Percentiles rank a stretch among this genome's conserved stretches.
phyloP scores from a whole-genome alignment of 1,140 invertebrate species.

The Vanessa atalanta region DNA sequence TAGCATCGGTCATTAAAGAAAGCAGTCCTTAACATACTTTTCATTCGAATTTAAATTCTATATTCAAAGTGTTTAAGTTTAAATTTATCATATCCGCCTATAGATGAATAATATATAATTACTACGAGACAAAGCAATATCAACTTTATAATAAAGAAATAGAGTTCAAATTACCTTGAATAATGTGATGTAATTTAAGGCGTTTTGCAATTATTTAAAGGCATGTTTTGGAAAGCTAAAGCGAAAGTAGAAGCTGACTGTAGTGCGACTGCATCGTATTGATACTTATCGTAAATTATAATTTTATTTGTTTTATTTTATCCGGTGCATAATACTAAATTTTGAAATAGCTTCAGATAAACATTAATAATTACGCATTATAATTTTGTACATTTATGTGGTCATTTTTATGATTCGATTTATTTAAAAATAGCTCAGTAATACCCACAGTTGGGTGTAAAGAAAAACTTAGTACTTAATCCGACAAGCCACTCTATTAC shows the following conservation, averaged over 20 bases:
- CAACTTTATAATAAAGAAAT: background rate
- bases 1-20: constrained; percentile 44
- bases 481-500: no score
- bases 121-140: constrained; percentile 1
- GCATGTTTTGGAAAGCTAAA: constrained; percentile 67
- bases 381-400: no score
- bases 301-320: constrained; percentile 28
- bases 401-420: no score
- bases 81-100: constrained; percentile 27
- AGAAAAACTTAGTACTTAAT: no score
- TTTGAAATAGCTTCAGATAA: background rate
- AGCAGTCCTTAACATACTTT: constrained; percentile 40
- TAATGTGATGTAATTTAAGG: constrained; percentile 14
- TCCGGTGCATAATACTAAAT: constrained; percentile 8
- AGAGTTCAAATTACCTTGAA: constrained; percentile 15
- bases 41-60: constrained; percentile 42
- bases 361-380: background rate
- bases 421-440: no score
- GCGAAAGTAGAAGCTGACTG: constrained; percentile 62
- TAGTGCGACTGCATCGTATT: constrained; percentile 52
- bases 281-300: constrained; percentile 45
- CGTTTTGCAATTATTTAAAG: constrained; percentile 20
- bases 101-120: constrained; percentile 23
- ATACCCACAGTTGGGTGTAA: no score
- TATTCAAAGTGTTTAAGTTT: constrained; percentile 20